Base-by-base conservation (phyloP, 2,113 vertebrate species). In the Dicerorhinus sumatrensis region DNA sequence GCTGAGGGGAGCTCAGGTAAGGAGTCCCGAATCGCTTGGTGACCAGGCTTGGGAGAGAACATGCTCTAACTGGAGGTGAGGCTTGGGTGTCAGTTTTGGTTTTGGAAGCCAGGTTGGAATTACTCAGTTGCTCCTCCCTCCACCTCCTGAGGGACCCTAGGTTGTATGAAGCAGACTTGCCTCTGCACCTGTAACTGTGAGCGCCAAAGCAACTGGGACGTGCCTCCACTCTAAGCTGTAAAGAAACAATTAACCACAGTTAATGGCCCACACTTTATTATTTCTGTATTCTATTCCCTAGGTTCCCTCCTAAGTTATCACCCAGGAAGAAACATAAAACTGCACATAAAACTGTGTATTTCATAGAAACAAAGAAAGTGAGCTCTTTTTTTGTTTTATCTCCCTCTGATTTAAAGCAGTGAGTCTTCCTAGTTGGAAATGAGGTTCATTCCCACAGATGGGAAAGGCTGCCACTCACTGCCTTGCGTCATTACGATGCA, bases 31-130 rank as follows among this genome's bases (percentile, higher is more conserved):
- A 80, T 99, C 25, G 98, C 99, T 56, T 98, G 98, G 13, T 62
- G 39, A 20, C 51, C 6, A 72, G 21, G 99, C 98, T 72, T 99
- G 99, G 29, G 99, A 99, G 97, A 99, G 98, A 46, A 98, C 89
- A 94, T 98, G 98, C 69, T 98, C 98, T 51, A 98, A 96, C 89
- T 99, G 99, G 99, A 99, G 99, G 99, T 99, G 83, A 97, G 79
- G 54, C 39, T 56, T 77, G 31, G 11, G 27, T n/a, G 18, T 89
- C 4, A 27, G 72, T 10, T 54, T 36, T 1, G 10, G 70, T 60
- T 70, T 81, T 3, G 2, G 10, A 48, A 79, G 48, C 33, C 48
- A 56, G 48, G 62, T 23, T 42, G 14, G 46, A 39, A 6, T 76
- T 33, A 51, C 23, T 67, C 27, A 23, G 46, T 7, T 70, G 25